These are phyloP conservation scores for Diadema setosum DNA, from an alignment of 35 echinoderm and acorn worm genomes.

Conservation along the genomic window DNA sequence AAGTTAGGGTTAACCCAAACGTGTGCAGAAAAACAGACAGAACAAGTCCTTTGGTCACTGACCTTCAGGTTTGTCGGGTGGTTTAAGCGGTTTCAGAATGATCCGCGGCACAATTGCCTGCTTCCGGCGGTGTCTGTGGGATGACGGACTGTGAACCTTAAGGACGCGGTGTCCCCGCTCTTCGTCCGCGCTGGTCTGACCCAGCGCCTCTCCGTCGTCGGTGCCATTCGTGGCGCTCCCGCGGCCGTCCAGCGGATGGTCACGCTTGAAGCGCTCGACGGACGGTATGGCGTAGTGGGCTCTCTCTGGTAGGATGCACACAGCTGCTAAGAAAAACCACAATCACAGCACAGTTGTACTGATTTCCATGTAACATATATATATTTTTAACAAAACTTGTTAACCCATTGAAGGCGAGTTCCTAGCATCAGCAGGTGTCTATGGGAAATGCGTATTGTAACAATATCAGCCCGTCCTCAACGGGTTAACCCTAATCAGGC, in stretches of 20 bases:
- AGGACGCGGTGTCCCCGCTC: not conserved
- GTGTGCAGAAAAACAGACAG: too few species aligned
- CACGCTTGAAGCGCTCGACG: slow-evolving; percentile 41
- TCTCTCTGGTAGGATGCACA: slow-evolving; percentile 77
- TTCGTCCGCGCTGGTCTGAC: not conserved
- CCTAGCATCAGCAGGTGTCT: too few species aligned
- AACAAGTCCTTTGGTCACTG: too few species aligned
- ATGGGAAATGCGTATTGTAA: too few species aligned
- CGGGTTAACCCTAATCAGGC: too few species aligned
- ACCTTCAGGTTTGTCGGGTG: slow-evolving; percentile 54
- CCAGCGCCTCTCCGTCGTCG: not conserved
- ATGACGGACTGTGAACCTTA: slow-evolving; percentile 27
- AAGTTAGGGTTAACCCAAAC: too few species aligned
- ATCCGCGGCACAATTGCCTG: slow-evolving; percentile 73
- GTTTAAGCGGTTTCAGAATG: slow-evolving; percentile 89
- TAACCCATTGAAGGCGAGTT: too few species aligned
- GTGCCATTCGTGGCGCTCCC: not conserved
- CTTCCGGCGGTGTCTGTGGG: slow-evolving; percentile 59
- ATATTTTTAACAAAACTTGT: too few species aligned
- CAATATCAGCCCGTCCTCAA: too few species aligned
- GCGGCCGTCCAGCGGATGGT: not conserved
- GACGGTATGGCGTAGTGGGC: slow-evolving; percentile 80
- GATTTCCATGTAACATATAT: too few species aligned
- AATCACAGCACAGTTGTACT: too few species aligned
- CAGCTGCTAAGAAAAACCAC: slow-evolving; percentile 65